A percentile compares a stretch with the other conserved stretches of the same genome.
phyloP scores from a whole-genome alignment of 2,113 vertebrate genomes.

The Narcine bancroftii region DNA sequence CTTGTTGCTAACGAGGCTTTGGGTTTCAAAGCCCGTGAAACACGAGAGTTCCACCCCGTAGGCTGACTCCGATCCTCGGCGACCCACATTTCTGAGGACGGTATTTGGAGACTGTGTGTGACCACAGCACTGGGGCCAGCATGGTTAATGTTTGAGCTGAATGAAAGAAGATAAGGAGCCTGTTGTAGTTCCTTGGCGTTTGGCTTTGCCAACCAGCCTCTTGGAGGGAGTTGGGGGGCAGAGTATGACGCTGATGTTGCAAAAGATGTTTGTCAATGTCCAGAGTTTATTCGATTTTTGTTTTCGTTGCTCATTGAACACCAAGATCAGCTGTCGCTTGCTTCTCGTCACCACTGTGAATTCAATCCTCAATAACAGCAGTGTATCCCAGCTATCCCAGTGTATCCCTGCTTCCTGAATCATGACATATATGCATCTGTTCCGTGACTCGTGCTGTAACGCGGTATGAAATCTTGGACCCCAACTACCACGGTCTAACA shows the following conservation, averaged over 20 bases:
- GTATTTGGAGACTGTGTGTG: background rate
- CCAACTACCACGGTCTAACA: too few relatives aligned
- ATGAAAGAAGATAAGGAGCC: background rate
- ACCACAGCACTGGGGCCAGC: background rate
- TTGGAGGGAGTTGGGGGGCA: background rate
- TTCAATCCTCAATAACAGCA: background rate
- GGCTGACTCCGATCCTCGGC: background rate
- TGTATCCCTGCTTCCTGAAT: too few relatives aligned
- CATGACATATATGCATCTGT: too few relatives aligned
- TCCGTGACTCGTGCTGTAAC: too few relatives aligned
- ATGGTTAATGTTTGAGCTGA: background rate
- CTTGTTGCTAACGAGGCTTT: slow-evolving; percentile 10
- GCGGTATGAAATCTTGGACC: too few relatives aligned
- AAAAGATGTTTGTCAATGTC: background rate
- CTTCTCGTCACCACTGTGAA: background rate
- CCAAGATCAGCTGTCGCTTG: background rate
- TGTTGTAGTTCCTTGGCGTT: background rate
- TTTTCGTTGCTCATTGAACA: background rate
- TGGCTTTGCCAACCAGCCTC: background rate
- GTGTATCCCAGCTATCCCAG: too few relatives aligned
- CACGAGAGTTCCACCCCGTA: background rate
- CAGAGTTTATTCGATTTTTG: background rate
- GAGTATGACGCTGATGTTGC: too few relatives aligned
- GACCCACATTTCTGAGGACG: slow-evolving; percentile 7
- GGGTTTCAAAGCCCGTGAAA: slow-evolving; percentile 13